Evolutionary conservation across 2,113 vertebrate genomes (phyloP), one percentile per base, ranked within the genome.

Genomic region (Sus scrofa): DNA sequence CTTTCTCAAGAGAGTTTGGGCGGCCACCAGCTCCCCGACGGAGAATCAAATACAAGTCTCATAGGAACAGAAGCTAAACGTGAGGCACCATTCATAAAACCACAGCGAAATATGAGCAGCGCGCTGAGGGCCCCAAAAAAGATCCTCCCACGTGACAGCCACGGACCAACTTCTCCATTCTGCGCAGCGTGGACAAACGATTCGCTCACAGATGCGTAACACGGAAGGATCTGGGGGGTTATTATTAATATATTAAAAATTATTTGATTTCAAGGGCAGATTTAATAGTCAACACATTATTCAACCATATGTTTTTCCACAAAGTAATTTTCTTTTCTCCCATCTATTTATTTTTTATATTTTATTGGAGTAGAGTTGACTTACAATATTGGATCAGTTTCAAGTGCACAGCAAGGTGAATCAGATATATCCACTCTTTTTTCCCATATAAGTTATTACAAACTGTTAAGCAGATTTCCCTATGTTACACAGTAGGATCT

Each of bases 231-330:
- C 52, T 65, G 8, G 26, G 26, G 24, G 22, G 5, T 89, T 68
- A 79, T 81, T 85, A 81, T 27, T 95, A 68, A 85, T 34, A 67
- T 71, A 32, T 56, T 52, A 70, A 85, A 86, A 50, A 52, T 65
- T 24, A 94, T 71, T 82, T 94, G 22, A 81, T 86, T 75, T 91
- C 34, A 85, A 94, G 78, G 50, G 14, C 8, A 94, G 15, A 74
- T 75, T 82, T 92, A 82, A 74, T 10, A 85, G 30, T 68, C 44
- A 94, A 71, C 20, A 32, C 67, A 89, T 70, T 71, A 81, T 92
- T 85, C 88, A 81, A 58, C 27, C 2, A 52, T 85, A 34, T 65
- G 7, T 0, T 94, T 92, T 79, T 63, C 32, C 71, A 86, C 16
- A 54, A 62, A 75, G 1, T 81, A 70, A 85, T 44, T 68, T n/a